Evolutionary conservation across 1,140 invertebrate genomes (phyloP).

Genomic region (Tetramorium alpestre): DNA sequence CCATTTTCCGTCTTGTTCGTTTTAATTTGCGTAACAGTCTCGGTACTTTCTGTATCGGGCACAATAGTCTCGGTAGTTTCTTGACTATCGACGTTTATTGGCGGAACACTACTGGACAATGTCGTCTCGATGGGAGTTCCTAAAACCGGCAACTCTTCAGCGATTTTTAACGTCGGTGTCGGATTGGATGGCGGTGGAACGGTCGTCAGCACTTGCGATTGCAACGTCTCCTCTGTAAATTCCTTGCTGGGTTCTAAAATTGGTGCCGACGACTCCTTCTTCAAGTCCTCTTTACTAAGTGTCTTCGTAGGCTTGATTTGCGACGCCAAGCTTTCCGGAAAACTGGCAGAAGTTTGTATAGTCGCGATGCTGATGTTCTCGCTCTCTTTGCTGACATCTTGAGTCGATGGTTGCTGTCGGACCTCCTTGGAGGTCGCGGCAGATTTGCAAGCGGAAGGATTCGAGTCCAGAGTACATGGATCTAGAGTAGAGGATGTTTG

Average conservation of each 20-base stretch:
- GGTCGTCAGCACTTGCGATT: constrained; percentile 83
- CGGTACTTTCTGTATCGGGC: constrained; percentile 29
- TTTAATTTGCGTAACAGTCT: constrained; percentile 24
- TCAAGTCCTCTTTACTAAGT: constrained; percentile 75
- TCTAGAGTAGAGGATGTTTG: constrained; percentile 12
- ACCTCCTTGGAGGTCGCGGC: background rate
- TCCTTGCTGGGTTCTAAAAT: constrained; percentile 76
- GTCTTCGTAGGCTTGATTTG: constrained; percentile 82
- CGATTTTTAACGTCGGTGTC: constrained; percentile 55
- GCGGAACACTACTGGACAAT: background rate
- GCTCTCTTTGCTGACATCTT: constrained; percentile 36
- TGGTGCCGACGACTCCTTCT: constrained; percentile 67
- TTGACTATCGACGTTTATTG: constrained; percentile 36
- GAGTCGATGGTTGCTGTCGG: constrained; percentile 17
- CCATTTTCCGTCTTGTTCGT: constrained; percentile 51
- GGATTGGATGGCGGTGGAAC: constrained; percentile 63
- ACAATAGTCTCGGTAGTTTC: background rate
- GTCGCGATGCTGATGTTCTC: background rate
- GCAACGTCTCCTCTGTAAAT: constrained; percentile 80
- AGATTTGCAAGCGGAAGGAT: constrained; percentile 23
- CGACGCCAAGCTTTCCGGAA: constrained; percentile 66
- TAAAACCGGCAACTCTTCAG: constrained; percentile 64
- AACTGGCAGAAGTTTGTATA: constrained; percentile 41
- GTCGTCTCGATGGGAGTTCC: constrained; percentile 59
- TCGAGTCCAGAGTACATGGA: constrained; percentile 8